Percentiles rank a stretch among this genome's conserved stretches.
phyloP scores from a whole-genome alignment of 2,797 vertebrate species.

The Periophthalmus magnuspinnatus region DNA sequence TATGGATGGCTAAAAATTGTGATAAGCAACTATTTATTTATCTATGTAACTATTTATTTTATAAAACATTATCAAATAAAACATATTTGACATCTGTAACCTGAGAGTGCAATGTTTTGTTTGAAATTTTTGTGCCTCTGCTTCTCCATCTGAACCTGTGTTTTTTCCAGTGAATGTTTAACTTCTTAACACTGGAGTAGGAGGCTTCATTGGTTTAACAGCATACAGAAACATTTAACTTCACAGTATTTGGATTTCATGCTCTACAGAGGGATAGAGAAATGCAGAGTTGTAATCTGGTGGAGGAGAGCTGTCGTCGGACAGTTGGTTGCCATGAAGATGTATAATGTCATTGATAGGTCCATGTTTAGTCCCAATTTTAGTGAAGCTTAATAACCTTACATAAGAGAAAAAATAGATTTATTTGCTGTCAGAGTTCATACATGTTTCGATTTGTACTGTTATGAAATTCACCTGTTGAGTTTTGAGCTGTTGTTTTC shows the following conservation, averaged over 20 bases:
- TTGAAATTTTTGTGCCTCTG: too few species aligned
- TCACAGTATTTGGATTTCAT: background rate
- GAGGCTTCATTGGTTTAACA: conserved; percentile 28
- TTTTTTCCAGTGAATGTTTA: background rate
- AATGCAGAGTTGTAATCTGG: conserved; percentile 83
- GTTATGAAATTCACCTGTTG: conserved; percentile 62
- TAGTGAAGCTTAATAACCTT: conserved; percentile 78
- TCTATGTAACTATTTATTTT: too few species aligned
- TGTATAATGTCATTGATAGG: conserved; percentile 64
- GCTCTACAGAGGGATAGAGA: conserved; percentile 73
- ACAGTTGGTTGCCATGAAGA: background rate
- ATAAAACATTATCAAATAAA: too few species aligned
- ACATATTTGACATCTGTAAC: too few species aligned
- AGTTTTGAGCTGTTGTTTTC: conserved; percentile 70
- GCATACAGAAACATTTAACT: conserved; percentile 11
- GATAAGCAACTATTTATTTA: background rate
- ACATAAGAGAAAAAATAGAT: conserved; percentile 3
- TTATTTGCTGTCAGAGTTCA: conserved; percentile 2
- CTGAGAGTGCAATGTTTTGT: too few species aligned
- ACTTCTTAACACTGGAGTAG: background rate
- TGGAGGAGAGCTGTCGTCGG: conserved; percentile 69
- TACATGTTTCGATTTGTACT: background rate
- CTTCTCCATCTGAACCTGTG: too few species aligned
- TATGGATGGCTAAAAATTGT: background rate
- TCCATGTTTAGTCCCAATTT: conserved; percentile 70